These are phyloP conservation scores for Drosophila arawakana DNA, from an alignment of 1,140 invertebrate genomes.

Conservation along the genomic window DNA sequence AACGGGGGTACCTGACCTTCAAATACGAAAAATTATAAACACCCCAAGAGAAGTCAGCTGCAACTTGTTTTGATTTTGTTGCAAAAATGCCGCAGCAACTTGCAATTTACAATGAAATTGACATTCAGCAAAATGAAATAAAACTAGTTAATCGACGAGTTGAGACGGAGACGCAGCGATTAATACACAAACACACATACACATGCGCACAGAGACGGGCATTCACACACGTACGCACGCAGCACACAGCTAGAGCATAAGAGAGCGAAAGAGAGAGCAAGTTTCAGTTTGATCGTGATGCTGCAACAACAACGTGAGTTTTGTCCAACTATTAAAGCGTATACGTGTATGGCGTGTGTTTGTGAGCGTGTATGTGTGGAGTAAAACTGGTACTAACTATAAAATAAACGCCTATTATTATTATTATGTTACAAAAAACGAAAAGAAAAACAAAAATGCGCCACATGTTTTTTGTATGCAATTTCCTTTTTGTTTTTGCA, in stretches of 20 bases:
- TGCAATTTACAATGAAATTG: slow-evolving; percentile 79
- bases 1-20: slow-evolving; percentile 58
- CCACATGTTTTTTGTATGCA: slow-evolving; percentile 53
- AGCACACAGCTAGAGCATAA: background rate
- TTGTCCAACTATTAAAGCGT: slow-evolving; percentile 15
- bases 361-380: slow-evolving; percentile 10
- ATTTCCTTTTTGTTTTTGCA: slow-evolving; percentile 32
- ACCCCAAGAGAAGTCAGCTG: slow-evolving; percentile 51
- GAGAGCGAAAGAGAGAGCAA: slow-evolving; percentile 12
- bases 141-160: slow-evolving; percentile 72
- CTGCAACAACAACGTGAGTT: slow-evolving; percentile 18
- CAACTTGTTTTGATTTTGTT: slow-evolving; percentile 70
- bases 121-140: slow-evolving; percentile 75
- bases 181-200: slow-evolving; percentile 38
- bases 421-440: slow-evolving; percentile 49
- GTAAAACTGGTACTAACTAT: slow-evolving; percentile 32
- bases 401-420: slow-evolving; percentile 38
- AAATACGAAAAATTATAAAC: slow-evolving; percentile 63
- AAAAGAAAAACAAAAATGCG: slow-evolving; percentile 43
- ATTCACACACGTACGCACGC: slow-evolving; percentile 25
- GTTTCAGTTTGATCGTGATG: slow-evolving; percentile 21
- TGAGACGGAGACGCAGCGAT: slow-evolving; percentile 45
- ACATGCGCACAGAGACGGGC: slow-evolving; percentile 15
- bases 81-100: slow-evolving; percentile 37
- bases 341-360: slow-evolving; percentile 2